Conservation (phyloP, 2,888 invertebrate genomes). For the Mongoloraphidia duomilia region DNA sequence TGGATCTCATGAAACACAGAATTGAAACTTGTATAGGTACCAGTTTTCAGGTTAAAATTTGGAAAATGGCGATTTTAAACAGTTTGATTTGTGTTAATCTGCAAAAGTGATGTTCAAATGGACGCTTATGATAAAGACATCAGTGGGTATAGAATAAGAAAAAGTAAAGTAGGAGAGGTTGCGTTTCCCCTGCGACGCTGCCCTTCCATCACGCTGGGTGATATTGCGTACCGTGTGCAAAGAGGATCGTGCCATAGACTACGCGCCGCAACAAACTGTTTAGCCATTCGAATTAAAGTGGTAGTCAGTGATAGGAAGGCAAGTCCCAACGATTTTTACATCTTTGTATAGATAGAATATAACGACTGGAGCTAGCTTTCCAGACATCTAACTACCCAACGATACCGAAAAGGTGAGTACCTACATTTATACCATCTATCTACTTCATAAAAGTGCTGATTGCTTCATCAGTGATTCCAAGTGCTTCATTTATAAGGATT, state of each 20-base stretch:
- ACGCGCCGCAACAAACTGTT: constrained; percentile 32
- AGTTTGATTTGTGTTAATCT: no score
- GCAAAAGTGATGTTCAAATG: no score
- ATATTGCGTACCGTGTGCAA: constrained; percentile 42
- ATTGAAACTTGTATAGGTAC: no score
- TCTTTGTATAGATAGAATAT: not conserved
- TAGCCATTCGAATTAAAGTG: constrained; percentile 44
- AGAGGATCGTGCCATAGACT: constrained; percentile 38
- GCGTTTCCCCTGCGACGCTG: no score
- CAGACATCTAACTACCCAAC: constrained; percentile 23
- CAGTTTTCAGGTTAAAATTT: no score
- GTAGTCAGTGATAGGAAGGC: constrained; percentile 40
- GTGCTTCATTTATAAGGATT: no score
- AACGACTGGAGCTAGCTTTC: constrained; percentile 21
- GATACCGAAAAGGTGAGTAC: constrained; percentile 31
- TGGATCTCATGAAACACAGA: no score
- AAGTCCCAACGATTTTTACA: constrained; percentile 17
- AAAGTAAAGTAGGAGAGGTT: no score
- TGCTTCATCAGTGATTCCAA: no score
- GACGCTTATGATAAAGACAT: no score
- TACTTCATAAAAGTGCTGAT: not conserved
- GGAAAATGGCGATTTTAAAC: no score
- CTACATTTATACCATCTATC: not conserved
- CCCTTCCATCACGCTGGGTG: constrained; percentile 13
- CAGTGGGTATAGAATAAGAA: no score